Conservation (phyloP, 2,888 invertebrate species). For the Itoplectis maculator region DNA sequence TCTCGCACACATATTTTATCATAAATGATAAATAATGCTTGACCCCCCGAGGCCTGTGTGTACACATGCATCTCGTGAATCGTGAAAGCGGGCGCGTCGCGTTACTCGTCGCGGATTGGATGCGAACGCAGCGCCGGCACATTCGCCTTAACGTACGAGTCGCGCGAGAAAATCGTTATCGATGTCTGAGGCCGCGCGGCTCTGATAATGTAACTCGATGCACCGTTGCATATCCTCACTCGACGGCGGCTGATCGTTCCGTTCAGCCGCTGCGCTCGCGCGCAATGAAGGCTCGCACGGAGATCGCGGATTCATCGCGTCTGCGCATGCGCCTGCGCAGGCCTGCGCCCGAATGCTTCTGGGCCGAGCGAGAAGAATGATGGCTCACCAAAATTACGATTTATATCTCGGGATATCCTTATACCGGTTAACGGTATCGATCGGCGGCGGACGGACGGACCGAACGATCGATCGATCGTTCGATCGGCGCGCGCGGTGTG, state of each 20-base stretch:
- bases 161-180: constrained; percentile 60
- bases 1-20: constrained; percentile 21
- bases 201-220: constrained; percentile 47
- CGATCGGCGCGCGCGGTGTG: constrained; percentile 34
- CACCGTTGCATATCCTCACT: constrained; percentile 52
- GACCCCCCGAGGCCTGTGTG: constrained; percentile 30
- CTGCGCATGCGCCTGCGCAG: not conserved
- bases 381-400: constrained; percentile 63
- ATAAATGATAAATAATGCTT: constrained; percentile 51
- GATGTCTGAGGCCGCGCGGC: constrained; percentile 42
- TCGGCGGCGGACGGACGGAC: no score
- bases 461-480: constrained; percentile 35
- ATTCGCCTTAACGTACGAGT: constrained; percentile 47
- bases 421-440: constrained; percentile 55
- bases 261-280: no score
- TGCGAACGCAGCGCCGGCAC: no score
- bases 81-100: constrained; percentile 41
- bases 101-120: no score
- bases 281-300: constrained; percentile 12
- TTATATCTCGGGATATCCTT: constrained; percentile 49
- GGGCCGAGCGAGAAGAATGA: constrained; percentile 31
- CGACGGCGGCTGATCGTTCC: constrained; percentile 23
- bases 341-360: constrained; percentile 2
- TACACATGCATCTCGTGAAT: constrained; percentile 44
- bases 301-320: constrained; percentile 29